Conservation (phyloP, 1,140 invertebrate genomes). For the Euura lappo region DNA sequence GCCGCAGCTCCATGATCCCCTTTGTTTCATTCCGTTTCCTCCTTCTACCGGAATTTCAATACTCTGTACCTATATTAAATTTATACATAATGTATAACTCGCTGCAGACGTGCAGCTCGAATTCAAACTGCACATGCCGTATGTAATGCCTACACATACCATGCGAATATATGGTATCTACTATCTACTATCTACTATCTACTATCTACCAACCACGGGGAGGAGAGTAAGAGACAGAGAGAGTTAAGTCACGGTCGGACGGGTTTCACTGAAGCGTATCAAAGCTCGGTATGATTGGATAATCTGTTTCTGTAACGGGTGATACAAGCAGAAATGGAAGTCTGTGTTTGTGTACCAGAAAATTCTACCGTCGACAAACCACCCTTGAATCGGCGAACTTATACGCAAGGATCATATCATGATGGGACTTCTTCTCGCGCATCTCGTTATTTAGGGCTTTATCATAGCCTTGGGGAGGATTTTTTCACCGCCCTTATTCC, state of each 20-base stretch:
- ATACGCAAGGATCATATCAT: too few relatives aligned
- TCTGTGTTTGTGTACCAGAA: not conserved
- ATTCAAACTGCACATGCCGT: too few relatives aligned
- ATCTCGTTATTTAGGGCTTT: too few relatives aligned
- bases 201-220: not conserved
- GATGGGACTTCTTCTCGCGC: too few relatives aligned
- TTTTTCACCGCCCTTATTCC: too few relatives aligned
- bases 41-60: not conserved
- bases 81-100: too few relatives aligned
- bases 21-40: not conserved
- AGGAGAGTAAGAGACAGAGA: not conserved
- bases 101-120: not conserved
- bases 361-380: too few relatives aligned
- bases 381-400: too few relatives aligned
- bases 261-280: slow-evolving; percentile 16
- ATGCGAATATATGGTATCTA: not conserved
- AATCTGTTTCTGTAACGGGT: slow-evolving; percentile 12
- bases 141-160: too few relatives aligned
- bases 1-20: too few relatives aligned
- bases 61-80: not conserved
- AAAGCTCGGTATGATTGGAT: slow-evolving; percentile 18
- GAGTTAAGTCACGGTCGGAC: slow-evolving; percentile 18
- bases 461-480: too few relatives aligned
- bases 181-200: not conserved
- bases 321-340: slow-evolving; percentile 11